Evolutionary conservation across 2,113 vertebrate species (phyloP).

Genomic region (Physeter macrocephalus): DNA sequence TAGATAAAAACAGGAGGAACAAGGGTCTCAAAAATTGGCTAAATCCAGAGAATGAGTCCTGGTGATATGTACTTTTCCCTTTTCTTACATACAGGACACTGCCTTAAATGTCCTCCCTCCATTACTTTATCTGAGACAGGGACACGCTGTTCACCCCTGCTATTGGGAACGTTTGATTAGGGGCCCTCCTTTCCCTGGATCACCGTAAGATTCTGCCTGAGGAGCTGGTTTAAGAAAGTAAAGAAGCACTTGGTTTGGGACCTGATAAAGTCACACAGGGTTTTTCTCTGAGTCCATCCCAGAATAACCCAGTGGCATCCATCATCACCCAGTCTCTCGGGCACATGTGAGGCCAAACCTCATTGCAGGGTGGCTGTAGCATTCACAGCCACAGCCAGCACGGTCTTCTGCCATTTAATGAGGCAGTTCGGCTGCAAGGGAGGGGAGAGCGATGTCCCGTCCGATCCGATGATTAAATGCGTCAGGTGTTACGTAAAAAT

Average conservation of each 20-base stretch:
- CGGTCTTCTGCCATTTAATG: neutral
- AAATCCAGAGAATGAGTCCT: neutral
- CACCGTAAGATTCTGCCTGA: neutral
- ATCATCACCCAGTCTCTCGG: rapidly evolving
- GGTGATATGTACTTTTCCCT: too few relatives aligned
- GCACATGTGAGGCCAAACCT: neutral
- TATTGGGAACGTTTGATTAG: neutral
- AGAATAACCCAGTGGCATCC: neutral
- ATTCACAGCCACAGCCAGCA: rapidly evolving
- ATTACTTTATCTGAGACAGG: neutral
- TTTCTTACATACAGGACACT: too few relatives aligned
- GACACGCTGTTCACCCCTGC: rapidly evolving
- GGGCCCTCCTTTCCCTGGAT: neutral
- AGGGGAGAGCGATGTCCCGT: neutral
- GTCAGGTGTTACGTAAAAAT: neutral
- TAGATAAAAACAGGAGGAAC: neutral
- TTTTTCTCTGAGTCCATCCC: neutral
- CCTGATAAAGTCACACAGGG: neutral
- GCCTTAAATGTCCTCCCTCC: too few relatives aligned
- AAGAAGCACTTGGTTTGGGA: neutral
- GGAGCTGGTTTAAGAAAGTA: neutral
- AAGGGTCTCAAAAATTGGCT: neutral
- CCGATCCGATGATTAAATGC: neutral
- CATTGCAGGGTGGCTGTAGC: neutral
- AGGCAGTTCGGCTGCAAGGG: neutral